A percentile compares a stretch with the other conserved stretches of the same genome.
These are phyloP conservation scores for Salvelinus namaycush DNA, from an alignment of 2,113 vertebrate species.

Conservation along the genomic window DNA sequence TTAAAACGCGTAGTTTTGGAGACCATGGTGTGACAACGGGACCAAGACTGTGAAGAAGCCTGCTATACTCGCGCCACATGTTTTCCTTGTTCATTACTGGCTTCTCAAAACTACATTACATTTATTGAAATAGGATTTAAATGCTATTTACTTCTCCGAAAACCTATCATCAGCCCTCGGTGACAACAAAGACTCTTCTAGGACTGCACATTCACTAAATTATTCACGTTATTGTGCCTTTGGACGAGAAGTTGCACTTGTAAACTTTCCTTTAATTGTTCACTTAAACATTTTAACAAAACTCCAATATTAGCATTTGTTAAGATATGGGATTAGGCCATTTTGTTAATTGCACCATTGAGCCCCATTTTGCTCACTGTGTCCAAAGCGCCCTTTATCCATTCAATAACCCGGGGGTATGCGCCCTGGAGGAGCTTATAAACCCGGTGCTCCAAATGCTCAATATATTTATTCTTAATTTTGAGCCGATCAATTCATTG, in stretches of 20 bases:
- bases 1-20: background rate
- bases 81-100: conserved; percentile 37
- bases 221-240: conserved; percentile 88
- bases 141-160: conserved; percentile 81
- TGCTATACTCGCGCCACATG: conserved; percentile 47
- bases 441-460: conserved; percentile 96
- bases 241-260: conserved; percentile 86
- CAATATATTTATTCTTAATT: conserved; percentile 99
- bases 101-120: conserved; percentile 76
- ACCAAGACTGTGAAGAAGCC: background rate
- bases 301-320: conserved; percentile 99
- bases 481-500: conserved; percentile 99
- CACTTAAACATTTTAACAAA: conserved; percentile 99
- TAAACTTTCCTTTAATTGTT: conserved; percentile 98
- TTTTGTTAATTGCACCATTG: conserved; percentile 99
- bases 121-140: conserved; percentile 86
- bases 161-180: conserved; percentile 72
- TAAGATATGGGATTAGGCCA: conserved; percentile 96
- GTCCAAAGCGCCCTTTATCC: conserved; percentile 92
- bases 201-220: conserved; percentile 87
- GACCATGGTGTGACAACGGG: background rate
- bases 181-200: conserved; percentile 76
- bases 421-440: conserved; percentile 98
- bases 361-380: conserved; percentile 90
- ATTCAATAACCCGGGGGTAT: conserved; percentile 95